These are phyloP conservation scores for Trachelus iudaicus DNA, from an alignment of 2,888 invertebrate genomes.

Conservation along the genomic window DNA sequence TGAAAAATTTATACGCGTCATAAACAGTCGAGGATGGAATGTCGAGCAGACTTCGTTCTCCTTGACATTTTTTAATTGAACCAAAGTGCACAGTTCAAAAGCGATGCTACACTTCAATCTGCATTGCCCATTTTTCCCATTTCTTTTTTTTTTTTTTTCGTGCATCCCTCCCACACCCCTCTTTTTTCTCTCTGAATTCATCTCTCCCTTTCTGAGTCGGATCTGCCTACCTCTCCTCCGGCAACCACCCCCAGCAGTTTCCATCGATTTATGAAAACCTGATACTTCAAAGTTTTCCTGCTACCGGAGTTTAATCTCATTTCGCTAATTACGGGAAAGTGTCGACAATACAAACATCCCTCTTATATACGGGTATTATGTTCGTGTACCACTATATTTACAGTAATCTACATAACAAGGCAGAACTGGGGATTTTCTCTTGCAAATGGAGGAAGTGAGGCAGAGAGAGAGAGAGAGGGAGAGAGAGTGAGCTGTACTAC, in stretches of 20 bases:
- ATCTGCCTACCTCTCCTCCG: background rate
- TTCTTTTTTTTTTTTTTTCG: background rate
- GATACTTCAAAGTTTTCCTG: slow-evolving; percentile 3
- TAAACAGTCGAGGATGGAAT: background rate
- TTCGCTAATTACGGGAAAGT: slow-evolving; percentile 9
- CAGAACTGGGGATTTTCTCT: no score
- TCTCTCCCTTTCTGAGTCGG: no score
- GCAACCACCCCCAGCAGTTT: background rate
- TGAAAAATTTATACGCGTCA: slow-evolving; percentile 2
- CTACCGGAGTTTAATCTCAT: background rate
- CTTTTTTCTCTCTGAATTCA: no score
- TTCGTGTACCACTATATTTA: no score
- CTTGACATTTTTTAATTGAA: background rate
- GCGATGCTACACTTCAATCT: background rate
- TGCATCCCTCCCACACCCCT: no score
- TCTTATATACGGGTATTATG: background rate
- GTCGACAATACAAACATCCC: slow-evolving; percentile 7
- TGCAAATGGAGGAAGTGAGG: no score
- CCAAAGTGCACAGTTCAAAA: background rate
- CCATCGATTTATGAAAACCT: slow-evolving; percentile 9
- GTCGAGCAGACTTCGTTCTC: background rate
- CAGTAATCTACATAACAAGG: no score
- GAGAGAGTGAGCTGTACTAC: no score
- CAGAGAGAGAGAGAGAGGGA: no score
- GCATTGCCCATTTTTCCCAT: background rate